Evolutionary conservation across 2,113 vertebrate genomes (phyloP), one percentile per base, ranked within the genome.

Genomic region (Tetrao urogallus): DNA sequence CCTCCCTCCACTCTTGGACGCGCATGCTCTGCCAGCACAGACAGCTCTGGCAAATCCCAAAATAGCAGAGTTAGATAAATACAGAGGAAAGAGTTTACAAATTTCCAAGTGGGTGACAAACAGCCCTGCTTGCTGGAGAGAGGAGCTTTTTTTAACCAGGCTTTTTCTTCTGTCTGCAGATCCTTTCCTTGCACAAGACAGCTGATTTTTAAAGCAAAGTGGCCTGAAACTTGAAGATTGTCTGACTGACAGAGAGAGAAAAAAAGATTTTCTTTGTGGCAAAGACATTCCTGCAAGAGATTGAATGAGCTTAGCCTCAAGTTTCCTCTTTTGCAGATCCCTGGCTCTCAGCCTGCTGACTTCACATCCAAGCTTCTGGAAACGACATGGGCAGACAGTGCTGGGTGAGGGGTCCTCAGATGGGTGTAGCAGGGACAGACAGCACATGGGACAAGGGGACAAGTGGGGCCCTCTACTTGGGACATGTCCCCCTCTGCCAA

Each of bases 1-100:
- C 32, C 17, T 32, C 30, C 56, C 30, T 58, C 56, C 11, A 10
- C 56, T 58, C 56, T 32, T 58, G n/a, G 56, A n/a, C 2, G 0
- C 65, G 58, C 75, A 24, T 72, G 66, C 60, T 18, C 72, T 19
- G 4, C 80, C 36, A 10, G 76, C 4, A 0, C 76, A 67, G 88
- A 50, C 72, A 81, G 82, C 58, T 86, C 88, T 1, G 1, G 92
- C 82, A 93, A 77, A 78, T 80, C 92, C 88, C 67, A 90, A 93
- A 96, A 93, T 93, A 96, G 90, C 65, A 12, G 73, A 87, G 88
- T 88, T 88, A 88, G 90, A 96, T 96, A 94, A 96, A 96, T 81
- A 94, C 38, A 65, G 88, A 83, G 86, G 47, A 66, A 92, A 94
- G 52, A 57, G 93, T 95, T 93, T 95, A 96, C 86, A 95, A 47